These are phyloP conservation scores for Rhamnusium bicolor DNA, from an alignment of 2,888 invertebrate species.

Conservation along the genomic window DNA sequence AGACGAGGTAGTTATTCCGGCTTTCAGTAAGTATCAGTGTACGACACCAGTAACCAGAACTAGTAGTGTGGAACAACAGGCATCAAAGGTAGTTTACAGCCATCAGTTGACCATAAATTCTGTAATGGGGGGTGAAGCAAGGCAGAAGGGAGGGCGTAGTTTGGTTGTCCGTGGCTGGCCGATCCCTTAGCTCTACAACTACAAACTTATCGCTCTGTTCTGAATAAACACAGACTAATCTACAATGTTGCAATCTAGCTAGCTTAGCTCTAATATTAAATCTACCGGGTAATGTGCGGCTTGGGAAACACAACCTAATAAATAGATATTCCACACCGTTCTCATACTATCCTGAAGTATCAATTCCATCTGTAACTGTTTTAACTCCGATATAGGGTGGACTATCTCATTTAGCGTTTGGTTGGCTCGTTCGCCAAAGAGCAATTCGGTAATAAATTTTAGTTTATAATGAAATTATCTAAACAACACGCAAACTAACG, in stretches of 20 bases:
- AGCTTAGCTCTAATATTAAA: constrained; percentile 62
- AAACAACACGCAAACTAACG: constrained; percentile 11
- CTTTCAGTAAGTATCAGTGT: constrained; percentile 33
- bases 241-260: constrained; percentile 66
- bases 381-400: constrained; percentile 44
- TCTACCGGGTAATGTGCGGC: constrained; percentile 61
- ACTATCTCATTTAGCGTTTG: constrained; percentile 24
- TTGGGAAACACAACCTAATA: constrained; percentile 56
- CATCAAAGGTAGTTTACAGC: constrained; percentile 62
- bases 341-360: constrained; percentile 44
- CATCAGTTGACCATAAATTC: constrained; percentile 62
- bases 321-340: constrained; percentile 49
- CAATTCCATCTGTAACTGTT: constrained; percentile 46
- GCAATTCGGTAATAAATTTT: constrained; percentile 19
- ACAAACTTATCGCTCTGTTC: constrained; percentile 65
- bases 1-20: constrained; percentile 39
- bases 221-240: constrained; percentile 68
- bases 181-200: constrained; percentile 47
- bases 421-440: constrained; percentile 14
- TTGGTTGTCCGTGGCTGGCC: constrained; percentile 45
- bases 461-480: constrained; percentile 26
- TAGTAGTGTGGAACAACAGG: constrained; percentile 30
- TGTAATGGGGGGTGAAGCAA: constrained; percentile 46
- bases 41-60: constrained; percentile 18
- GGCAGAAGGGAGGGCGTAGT: constrained; percentile 35